Base-by-base conservation (phyloP, 92 coral and sea anemone species). In the Zoanthus gigantus region DNA sequence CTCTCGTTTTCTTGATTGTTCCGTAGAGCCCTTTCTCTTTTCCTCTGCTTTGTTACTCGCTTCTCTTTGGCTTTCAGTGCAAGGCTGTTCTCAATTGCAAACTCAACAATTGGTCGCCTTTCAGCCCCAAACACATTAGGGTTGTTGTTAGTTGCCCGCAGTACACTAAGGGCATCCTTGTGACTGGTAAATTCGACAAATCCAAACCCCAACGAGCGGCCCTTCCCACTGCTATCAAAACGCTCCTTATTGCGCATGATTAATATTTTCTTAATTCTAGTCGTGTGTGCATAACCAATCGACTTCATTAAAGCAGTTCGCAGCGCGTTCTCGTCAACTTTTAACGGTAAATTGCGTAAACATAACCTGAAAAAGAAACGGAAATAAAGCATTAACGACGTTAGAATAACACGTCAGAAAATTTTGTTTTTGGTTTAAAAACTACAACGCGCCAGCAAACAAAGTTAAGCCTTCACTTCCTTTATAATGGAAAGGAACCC, bases 51-150 rank as follows among this genome's bases (percentile, higher is more conserved):
- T 57, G 82, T 58, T 42, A 77, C 63, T 50, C 96, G 98, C 74
- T 93, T 94, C 65, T 95, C 93, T 78, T 88, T 92, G 66, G 95
- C 94, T 71, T 95, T 93, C 83, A 97, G 77, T 52, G 95, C 98
- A 60, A 93, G 86, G 90, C 96, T 91, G 73, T 97, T 97, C 83
- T 97, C 97, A 48, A 95, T 90, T 15, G 98, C 92, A 77, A 97
- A 97, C 86, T 97, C 99, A 3, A 97, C 99, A 65, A 97, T 97
- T 6, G 97, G 99, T 72, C 99, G 90, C 30, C 99, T 95, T 69
- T 97, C 96, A 0, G 97, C 84, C 8, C 98, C 97, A 88, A 97
- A 97, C 11, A 92, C 50, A 44, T 82, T 89, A 12, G 98, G 99
- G 89, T 95, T 97, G 85, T 97, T 97, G 77, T 97, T 95, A 48